These are phyloP conservation scores for Geotria australis DNA, from an alignment of 2,797 vertebrate species.

Conservation along the genomic window DNA sequence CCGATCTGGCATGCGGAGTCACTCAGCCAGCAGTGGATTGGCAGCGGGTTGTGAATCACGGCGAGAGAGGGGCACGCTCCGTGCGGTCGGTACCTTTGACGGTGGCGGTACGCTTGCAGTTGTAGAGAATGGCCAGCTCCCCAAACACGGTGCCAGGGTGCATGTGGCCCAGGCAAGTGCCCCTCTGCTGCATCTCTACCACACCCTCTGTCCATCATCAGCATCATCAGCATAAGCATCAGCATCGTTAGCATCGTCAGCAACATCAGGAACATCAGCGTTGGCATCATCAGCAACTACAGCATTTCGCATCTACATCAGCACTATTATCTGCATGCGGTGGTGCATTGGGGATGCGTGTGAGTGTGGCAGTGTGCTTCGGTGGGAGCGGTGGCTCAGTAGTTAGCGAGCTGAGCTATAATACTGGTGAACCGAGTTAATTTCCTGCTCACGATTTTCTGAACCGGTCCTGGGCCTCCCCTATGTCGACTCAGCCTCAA, in stretches of 20 bases:
- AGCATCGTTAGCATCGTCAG: too few species aligned
- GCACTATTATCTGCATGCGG: too few species aligned
- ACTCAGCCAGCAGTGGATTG: too few species aligned
- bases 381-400: not conserved
- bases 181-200: conserved; percentile 60
- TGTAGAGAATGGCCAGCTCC: conserved; percentile 64
- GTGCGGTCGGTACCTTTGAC: conserved; percentile 32
- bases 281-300: too few species aligned
- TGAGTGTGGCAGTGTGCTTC: not conserved
- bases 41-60: too few species aligned
- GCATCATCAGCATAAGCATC: not conserved
- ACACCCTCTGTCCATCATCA: conserved; percentile 27
- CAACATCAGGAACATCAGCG: too few species aligned
- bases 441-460: not conserved
- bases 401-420: not conserved
- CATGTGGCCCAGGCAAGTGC: conserved; percentile 41
- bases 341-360: too few species aligned
- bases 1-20: too few species aligned
- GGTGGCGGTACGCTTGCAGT: conserved; percentile 61
- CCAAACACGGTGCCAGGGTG: conserved; percentile 54
- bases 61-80: too few species aligned
- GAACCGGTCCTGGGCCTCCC: not conserved
- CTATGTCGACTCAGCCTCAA: too few species aligned
- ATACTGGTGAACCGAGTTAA: not conserved
- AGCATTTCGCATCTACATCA: too few species aligned